A percentile compares a stretch with the other conserved stretches of the same genome.
phyloP scores from a whole-genome alignment of 35 echinoderm and acorn worm genomes.

The Patiria miniata region DNA sequence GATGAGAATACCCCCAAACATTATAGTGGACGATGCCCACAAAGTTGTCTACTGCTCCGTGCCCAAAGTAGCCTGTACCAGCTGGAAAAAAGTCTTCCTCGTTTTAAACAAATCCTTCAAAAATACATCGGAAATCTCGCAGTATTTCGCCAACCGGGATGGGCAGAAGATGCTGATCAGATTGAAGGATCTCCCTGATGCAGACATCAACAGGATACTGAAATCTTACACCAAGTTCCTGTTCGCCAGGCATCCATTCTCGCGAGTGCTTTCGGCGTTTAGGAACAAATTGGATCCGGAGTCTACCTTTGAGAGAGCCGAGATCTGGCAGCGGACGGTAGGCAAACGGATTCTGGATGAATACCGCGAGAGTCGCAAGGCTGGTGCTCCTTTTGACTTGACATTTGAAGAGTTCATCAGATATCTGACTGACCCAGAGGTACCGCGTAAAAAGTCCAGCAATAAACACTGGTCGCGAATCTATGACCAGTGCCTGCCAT shows the following conservation, averaged over 20 bases:
- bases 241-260: constrained; percentile 89
- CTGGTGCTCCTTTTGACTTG: constrained; percentile 23
- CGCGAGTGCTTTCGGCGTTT: constrained; percentile 85
- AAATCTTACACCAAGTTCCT: constrained; percentile 89
- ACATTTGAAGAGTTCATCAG: constrained; percentile 66
- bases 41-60: constrained; percentile 83
- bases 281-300: constrained; percentile 86
- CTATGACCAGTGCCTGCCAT: constrained; percentile 68
- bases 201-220: constrained; percentile 54
- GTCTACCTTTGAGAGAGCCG: constrained; percentile 62
- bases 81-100: constrained; percentile 92
- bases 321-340: constrained; percentile 59
- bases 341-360: constrained; percentile 57
- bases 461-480: constrained; percentile 59
- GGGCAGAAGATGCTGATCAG: constrained; percentile 51
- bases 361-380: constrained; percentile 1
- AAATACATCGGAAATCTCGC: constrained; percentile 48
- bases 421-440: constrained; percentile 24
- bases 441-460: constrained; percentile 34
- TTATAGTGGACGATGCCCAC: constrained; percentile 80
- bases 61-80: constrained; percentile 89
- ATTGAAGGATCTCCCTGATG: constrained; percentile 33
- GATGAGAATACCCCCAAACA: constrained; percentile 35
- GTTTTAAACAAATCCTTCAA: constrained; percentile 60
- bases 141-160: constrained; percentile 66